These are phyloP conservation scores for Ancistrus triradiatus DNA, from an alignment of 2,113 vertebrate genomes.

Conservation along the genomic window DNA sequence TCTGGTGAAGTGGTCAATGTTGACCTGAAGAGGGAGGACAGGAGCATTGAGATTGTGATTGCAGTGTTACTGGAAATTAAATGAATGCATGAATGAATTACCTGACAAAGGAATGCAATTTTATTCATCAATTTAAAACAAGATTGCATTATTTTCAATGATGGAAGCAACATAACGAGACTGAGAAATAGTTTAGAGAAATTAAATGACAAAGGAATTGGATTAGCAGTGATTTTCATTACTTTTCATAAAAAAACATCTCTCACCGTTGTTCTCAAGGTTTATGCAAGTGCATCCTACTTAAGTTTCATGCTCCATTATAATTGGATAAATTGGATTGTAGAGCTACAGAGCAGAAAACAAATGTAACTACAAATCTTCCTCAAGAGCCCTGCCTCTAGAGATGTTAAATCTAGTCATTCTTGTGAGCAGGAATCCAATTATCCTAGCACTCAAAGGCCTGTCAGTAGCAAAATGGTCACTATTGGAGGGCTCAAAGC, in stretches of 20 bases:
- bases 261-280: not conserved
- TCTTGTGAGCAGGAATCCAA: not conserved
- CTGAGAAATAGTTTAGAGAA: too few species aligned
- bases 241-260: not conserved
- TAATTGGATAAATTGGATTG: constrained; percentile 13
- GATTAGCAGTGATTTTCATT: not conserved
- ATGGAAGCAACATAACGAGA: not conserved
- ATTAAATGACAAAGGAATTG: not conserved
- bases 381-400: too few species aligned
- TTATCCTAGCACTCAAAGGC: not conserved
- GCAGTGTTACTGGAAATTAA: not conserved
- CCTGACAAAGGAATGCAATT: not conserved
- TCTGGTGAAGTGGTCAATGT: constrained; percentile 94
- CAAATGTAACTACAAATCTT: not conserved
- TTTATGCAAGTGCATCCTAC: not conserved
- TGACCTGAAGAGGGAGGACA: constrained; percentile 71
- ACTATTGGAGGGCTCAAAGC: not conserved
- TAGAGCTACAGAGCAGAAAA: not conserved
- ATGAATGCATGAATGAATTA: not conserved
- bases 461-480: not conserved
- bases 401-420: not conserved
- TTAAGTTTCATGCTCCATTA: not conserved
- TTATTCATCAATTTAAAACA: not conserved
- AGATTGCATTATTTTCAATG: not conserved
- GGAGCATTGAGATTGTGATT: not conserved